phyloP scores from a whole-genome alignment of 2,888 invertebrate species.

The Lagria hirta region DNA sequence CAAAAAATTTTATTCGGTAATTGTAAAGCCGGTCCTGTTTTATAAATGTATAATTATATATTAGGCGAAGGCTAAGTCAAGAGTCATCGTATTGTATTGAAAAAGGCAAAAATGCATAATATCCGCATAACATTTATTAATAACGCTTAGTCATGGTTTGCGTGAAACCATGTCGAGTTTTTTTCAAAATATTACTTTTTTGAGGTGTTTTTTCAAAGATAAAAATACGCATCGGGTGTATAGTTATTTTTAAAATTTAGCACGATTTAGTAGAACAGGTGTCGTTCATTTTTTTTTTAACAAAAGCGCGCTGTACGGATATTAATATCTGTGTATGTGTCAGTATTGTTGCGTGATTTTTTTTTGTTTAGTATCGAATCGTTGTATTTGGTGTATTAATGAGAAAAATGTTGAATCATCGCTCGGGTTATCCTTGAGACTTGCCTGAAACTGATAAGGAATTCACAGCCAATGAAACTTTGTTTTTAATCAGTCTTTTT shows the following conservation, averaged over 20 bases:
- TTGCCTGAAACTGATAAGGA: constrained; percentile 30
- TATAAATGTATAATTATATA: constrained; percentile 22
- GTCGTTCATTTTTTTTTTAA: constrained; percentile 16
- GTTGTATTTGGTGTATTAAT: constrained; percentile 20
- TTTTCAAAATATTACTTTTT: constrained; percentile 4
- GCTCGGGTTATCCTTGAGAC: constrained; percentile 32
- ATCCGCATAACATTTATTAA: constrained; percentile 2
- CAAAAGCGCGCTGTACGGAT: constrained; percentile 20
- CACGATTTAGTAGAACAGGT: constrained; percentile 24
- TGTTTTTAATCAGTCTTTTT: constrained; percentile 30
- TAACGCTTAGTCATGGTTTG: no score
- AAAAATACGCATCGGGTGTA: constrained; percentile 33
- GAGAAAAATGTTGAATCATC: constrained; percentile 32
- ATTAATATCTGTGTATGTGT: constrained; percentile 12
- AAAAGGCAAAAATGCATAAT: constrained; percentile 8
- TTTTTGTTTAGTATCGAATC: constrained; percentile 15
- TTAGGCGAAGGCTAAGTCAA: constrained; percentile 23
- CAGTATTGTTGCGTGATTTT: constrained; percentile 15
- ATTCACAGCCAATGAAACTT: constrained; percentile 26
- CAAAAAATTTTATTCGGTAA: no score
- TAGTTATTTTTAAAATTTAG: constrained; percentile 33
- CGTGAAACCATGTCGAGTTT: no score
- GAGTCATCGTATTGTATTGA: constrained; percentile 8
- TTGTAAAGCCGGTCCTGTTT: no score
- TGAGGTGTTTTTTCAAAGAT: constrained; percentile 23